Percentiles rank a stretch among this genome's conserved stretches.
Conservation (phyloP, 37 sponge, comb jelly and placozoan species). For the Spongilla lacustris region DNA sequence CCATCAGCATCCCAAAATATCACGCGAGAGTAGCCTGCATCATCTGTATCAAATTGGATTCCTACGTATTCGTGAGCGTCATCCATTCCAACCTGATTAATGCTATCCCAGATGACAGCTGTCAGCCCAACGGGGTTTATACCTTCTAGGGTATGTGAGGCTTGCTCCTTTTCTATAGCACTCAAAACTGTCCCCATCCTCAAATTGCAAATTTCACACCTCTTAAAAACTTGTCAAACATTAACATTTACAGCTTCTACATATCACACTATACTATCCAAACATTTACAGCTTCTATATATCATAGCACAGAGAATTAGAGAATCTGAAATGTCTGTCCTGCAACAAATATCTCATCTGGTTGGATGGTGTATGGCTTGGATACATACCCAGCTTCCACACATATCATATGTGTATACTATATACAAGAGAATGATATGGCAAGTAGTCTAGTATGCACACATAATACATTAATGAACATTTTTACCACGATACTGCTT, state of each 20-base stretch:
- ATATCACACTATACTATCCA: not conserved
- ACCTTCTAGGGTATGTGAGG: slow-evolving; percentile 2
- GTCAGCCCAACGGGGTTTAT: slow-evolving; percentile 16
- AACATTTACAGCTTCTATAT: no score
- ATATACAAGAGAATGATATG: not conserved
- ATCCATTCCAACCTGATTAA: slow-evolving; percentile 35
- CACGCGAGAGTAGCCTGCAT: not conserved
- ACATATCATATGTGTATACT: slow-evolving; percentile 90
- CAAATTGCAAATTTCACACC: not conserved
- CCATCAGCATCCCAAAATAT: slow-evolving; percentile 30
- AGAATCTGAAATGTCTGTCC: slow-evolving; percentile 61
- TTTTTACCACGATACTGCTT: no score
- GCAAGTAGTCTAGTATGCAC: not conserved
- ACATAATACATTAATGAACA: no score
- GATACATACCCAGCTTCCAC: slow-evolving; percentile 92
- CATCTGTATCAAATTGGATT: slow-evolving; percentile 3
- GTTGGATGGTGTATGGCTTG: slow-evolving; percentile 42
- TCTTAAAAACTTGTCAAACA: not conserved
- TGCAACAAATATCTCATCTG: slow-evolving; percentile 58
- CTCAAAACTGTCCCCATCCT: slow-evolving; percentile 17
- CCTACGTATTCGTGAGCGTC: slow-evolving; percentile 23
- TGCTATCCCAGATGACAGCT: slow-evolving; percentile 40
- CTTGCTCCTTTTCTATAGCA: slow-evolving; percentile 1
- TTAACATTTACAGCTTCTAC: not conserved
- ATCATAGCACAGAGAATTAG: not conserved